Evolutionary conservation across 2,797 vertebrate genomes (phyloP), one percentile per base, ranked within the genome.

Genomic region (Cygnus olor): DNA sequence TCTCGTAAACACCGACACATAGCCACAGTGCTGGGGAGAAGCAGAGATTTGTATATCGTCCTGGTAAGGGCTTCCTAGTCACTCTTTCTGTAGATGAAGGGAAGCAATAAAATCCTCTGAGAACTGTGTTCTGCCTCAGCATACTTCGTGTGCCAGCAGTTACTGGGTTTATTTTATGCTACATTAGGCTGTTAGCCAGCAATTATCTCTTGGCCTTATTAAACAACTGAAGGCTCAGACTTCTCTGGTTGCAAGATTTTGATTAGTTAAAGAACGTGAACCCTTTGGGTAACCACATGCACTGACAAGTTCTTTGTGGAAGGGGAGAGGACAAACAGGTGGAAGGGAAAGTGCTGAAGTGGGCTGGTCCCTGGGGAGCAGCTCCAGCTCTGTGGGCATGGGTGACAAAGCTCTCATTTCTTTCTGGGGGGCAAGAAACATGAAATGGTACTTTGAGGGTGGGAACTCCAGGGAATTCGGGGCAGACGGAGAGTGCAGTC

Each of bases 121-220:
- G 40, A 81, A 36, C 11, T 32, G 14, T 54, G 15, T 53, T 84
- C 42, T 83, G 40, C 45, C 49, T 85, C 70, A 14, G 8, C 42
- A 8, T 32, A 38, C 80, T 90, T 63, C 56, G 11, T 60, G 79
- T 93, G 21, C n/a, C 51, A 72, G 42, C 24, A 58, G 58, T 58
- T 69, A 61, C 21, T 20, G 36, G 21, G 4, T 61, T 88, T 78
- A 47, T 85, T 87, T 89, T 66, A 76, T 36, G 9, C 20, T 56
- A 6, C 32, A 54, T 77, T 71, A 66, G 38, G 14, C 42, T 36
- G 47, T 68, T 69, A 66, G 58, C 25, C 40, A 78, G 38, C 60
- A 72, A 40, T 78, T 82, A 34, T 69, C 92, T 87, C 44, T 87
- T 72, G 80, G 21, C n/a, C 57, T 88, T 85, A 86, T 88, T 85